Conservation (phyloP, 1,140 invertebrate species). For the Chironomus tepperi region DNA sequence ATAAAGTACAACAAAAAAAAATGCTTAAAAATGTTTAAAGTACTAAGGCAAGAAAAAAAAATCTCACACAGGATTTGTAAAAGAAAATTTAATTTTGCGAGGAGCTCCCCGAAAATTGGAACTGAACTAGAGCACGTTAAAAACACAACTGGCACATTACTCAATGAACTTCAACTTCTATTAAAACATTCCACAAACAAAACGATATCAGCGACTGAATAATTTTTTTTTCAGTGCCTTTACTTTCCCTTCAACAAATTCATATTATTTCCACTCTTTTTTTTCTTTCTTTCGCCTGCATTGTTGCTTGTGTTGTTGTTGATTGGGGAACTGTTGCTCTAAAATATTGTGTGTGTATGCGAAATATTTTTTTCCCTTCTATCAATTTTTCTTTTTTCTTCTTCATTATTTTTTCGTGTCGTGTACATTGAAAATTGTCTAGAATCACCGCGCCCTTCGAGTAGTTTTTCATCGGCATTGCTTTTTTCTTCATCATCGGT, state of each 20-base stretch:
- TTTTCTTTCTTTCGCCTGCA: conserved; percentile 17
- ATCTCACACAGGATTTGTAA: background rate
- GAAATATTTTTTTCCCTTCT: conserved; percentile 1
- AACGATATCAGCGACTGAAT: conserved; percentile 23
- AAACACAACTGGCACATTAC: conserved; percentile 23
- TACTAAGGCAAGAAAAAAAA: background rate
- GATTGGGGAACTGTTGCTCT: conserved; percentile 4
- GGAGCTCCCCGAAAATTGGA: conserved; percentile 1
- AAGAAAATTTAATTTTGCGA: conserved; percentile 9
- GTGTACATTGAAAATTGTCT: conserved; percentile 19
- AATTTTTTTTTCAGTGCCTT: background rate
- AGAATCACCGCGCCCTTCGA: conserved; percentile 22
- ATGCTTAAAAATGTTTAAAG: too few species aligned
- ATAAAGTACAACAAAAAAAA: too few species aligned
- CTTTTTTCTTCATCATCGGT: background rate
- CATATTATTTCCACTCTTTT: conserved; percentile 1
- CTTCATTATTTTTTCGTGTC: background rate
- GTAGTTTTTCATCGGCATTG: conserved; percentile 10
- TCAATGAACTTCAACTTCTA: conserved; percentile 23
- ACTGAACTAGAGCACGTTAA: conserved; percentile 22
- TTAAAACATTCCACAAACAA: conserved; percentile 24
- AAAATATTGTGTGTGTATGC: conserved; percentile 10
- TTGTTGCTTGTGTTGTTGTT: conserved; percentile 23
- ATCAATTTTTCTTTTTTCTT: background rate
- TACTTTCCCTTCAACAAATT: conserved; percentile 1